These are phyloP conservation scores for Aphelenchoides avenae DNA, from an alignment of 1,140 invertebrate genomes.

Conservation along the genomic window DNA sequence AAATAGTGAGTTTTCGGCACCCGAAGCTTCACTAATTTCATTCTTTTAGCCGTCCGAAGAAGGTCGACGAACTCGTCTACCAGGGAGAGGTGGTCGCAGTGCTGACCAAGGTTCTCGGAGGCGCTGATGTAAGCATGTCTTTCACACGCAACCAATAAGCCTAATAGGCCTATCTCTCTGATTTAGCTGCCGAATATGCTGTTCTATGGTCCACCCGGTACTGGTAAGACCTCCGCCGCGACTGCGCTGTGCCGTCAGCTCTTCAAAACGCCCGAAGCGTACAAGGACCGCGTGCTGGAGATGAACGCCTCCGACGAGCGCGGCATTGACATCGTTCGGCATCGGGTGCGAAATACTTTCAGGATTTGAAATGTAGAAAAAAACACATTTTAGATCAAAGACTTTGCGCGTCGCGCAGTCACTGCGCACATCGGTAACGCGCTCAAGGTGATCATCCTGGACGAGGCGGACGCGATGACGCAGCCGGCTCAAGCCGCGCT, in stretches of 20 bases:
- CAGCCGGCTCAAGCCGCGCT: conserved; percentile 72
- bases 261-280: conserved; percentile 69
- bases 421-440: conserved; percentile 22
- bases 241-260: conserved; percentile 85
- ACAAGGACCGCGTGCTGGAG: conserved; percentile 72
- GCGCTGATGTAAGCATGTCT: conserved; percentile 63
- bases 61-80: conserved; percentile 89
- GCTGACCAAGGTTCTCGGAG: conserved; percentile 71
- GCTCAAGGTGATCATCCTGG: conserved; percentile 91
- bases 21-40: conserved; percentile 6
- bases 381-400: conserved; percentile 50
- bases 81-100: conserved; percentile 92
- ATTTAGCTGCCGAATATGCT: conserved; percentile 88
- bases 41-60: conserved; percentile 76
- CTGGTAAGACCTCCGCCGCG: conserved; percentile 97
- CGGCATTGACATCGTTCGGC: conserved; percentile 91
- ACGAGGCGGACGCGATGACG: conserved; percentile 99
- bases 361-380: conserved; percentile 5
- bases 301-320: conserved; percentile 98
- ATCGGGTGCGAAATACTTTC: conserved; percentile 69
- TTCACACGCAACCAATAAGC: conserved; percentile 8
- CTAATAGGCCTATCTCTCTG: conserved; percentile 62
- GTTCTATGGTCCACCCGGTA: conserved; percentile 98
- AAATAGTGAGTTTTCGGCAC: conserved; percentile 58
- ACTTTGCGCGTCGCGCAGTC: conserved; percentile 44